Percentiles rank a stretch among this genome's conserved stretches.
phyloP scores from a whole-genome alignment of 2,888 invertebrate species.

The Helicoverpa assulta region DNA sequence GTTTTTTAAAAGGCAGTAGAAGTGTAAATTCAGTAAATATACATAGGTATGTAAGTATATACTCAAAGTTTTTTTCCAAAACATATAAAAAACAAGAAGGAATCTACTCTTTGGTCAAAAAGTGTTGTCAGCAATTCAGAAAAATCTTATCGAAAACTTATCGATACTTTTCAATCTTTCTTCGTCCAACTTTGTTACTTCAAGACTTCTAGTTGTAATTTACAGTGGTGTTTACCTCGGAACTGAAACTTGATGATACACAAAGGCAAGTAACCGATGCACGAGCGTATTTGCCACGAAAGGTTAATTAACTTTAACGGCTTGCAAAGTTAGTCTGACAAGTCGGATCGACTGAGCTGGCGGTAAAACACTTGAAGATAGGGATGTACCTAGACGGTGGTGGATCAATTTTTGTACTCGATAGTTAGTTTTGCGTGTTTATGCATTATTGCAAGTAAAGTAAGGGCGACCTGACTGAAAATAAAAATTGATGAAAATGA shows the following conservation, averaged over 20 bases:
- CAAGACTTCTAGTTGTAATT: conserved; percentile 32
- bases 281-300: conserved; percentile 44
- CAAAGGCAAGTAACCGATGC: conserved; percentile 54
- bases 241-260: conserved; percentile 51
- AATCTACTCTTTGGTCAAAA: background rate
- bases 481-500: too few relatives aligned
- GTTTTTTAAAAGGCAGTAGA: background rate
- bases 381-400: background rate
- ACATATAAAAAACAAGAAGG: too few relatives aligned
- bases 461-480: too few relatives aligned
- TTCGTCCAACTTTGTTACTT: conserved; percentile 9
- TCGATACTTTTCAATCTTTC: background rate
- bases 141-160: background rate
- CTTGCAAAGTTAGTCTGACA: conserved; percentile 43
- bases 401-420: background rate
- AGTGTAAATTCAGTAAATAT: background rate
- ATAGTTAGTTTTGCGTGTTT: background rate
- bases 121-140: background rate
- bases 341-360: conserved; percentile 18
- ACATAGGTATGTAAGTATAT: too few relatives aligned
- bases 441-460: background rate
- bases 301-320: conserved; percentile 60
- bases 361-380: conserved; percentile 26
- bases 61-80: too few relatives aligned
- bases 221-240: conserved; percentile 44